phyloP scores from a whole-genome alignment of 2,797 vertebrate genomes.

The Danio jaintianensis region DNA sequence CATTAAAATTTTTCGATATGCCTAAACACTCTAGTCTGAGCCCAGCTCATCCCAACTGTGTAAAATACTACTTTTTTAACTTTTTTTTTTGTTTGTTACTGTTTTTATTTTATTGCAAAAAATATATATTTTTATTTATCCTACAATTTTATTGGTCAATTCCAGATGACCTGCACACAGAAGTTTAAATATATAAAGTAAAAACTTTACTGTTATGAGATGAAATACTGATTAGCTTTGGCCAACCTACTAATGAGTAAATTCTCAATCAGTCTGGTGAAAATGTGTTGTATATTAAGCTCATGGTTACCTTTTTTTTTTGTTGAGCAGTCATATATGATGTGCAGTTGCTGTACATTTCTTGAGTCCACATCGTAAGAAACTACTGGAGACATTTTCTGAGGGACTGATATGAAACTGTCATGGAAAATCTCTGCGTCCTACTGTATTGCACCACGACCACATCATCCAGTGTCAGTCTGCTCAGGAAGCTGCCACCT shows the following conservation, averaged over 20 bases:
- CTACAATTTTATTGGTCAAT: conserved; percentile 32
- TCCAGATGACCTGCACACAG: conserved; percentile 17
- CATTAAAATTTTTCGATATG: not conserved
- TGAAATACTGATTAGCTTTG: conserved; percentile 2
- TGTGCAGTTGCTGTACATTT: not conserved
- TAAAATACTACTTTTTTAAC: conserved; percentile 16
- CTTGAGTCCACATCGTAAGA: not conserved
- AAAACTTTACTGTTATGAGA: not conserved
- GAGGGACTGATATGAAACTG: conserved; percentile 1
- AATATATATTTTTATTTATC: conserved; percentile 56
- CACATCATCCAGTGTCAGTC: conserved; percentile 29
- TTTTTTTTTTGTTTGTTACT: conserved; percentile 39
- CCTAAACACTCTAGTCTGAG: not conserved
- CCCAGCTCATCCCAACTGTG: not conserved
- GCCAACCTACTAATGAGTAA: conserved; percentile 1
- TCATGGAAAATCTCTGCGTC: conserved; percentile 12
- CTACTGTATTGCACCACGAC: conserved; percentile 21
- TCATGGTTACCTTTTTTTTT: not conserved
- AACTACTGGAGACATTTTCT: conserved; percentile 6
- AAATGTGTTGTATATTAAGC: conserved; percentile 8
- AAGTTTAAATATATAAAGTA: conserved; percentile 14
- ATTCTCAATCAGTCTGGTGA: not conserved
- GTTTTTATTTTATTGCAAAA: conserved; percentile 40
- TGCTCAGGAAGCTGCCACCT: conserved; percentile 29
- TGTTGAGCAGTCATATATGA: conserved; percentile 4